These are phyloP conservation scores for Miichthys miiuy DNA, from an alignment of 2,797 vertebrate genomes.

Conservation along the genomic window DNA sequence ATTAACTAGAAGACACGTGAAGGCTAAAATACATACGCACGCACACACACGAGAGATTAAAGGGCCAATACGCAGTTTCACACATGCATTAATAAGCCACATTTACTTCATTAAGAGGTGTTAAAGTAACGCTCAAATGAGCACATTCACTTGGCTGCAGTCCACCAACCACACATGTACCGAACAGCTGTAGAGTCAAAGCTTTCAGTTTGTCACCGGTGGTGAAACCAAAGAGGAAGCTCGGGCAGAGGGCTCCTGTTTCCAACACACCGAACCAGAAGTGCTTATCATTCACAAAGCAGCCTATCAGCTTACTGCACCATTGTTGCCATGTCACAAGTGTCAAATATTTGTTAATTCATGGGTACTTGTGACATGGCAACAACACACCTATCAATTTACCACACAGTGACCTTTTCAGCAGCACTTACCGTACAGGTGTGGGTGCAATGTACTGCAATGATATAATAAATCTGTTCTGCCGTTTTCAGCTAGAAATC, in stretches of 20 bases:
- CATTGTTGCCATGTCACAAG: slow-evolving; percentile 69
- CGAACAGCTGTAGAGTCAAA: slow-evolving; percentile 60
- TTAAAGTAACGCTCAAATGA: slow-evolving; percentile 16
- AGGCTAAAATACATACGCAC: slow-evolving; percentile 13
- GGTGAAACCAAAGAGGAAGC: slow-evolving; percentile 74
- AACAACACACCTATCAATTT: slow-evolving; percentile 52
- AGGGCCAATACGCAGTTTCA: not conserved
- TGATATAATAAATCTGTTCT: not conserved
- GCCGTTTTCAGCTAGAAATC: not conserved
- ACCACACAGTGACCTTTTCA: slow-evolving; percentile 37
- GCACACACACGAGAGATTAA: not conserved
- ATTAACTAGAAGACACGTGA: slow-evolving; percentile 40
- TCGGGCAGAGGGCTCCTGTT: slow-evolving; percentile 51
- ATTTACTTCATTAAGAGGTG: not conserved
- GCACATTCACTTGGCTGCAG: slow-evolving; percentile 18
- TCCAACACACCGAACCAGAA: slow-evolving; percentile 61
- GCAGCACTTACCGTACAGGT: not conserved
- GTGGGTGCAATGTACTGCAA: not conserved
- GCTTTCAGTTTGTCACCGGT: slow-evolving; percentile 55
- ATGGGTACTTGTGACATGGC: slow-evolving; percentile 18
- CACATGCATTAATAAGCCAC: slow-evolving; percentile 8
- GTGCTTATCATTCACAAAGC: slow-evolving; percentile 58
- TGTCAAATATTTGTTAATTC: slow-evolving; percentile 34
- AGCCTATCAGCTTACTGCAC: slow-evolving; percentile 67
- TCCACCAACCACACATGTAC: slow-evolving; percentile 21